Evolutionary conservation across 2,888 invertebrate species (phyloP), one percentile per base, ranked within the genome.

Genomic region (Hyalella azteca): DNA sequence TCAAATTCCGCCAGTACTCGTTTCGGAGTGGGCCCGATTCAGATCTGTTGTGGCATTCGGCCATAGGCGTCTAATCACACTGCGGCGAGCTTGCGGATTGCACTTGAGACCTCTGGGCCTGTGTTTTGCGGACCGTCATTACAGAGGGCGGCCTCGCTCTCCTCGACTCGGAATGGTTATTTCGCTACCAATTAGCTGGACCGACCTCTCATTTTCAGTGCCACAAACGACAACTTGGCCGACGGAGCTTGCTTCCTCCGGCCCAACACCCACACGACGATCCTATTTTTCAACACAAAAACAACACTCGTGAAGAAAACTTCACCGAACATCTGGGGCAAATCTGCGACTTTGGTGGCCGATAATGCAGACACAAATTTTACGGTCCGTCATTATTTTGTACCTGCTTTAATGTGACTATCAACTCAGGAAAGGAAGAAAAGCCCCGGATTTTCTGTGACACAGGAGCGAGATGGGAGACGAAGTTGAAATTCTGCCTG

Each of bases 221-320:
- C 66, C 66, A 66, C 66, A 66, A 66, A 66, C 66, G 66, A 66
- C 66, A 66, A 66, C 66, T 66, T 66, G 66, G 66, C 36, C 66
- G 66, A 66, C 36, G 66, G 36, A 60, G 29, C 36, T 36, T 32
- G 36, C 66, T 36, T 66, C 66, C 66, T 19, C 11, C 7, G 66
- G 66, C 66, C 36, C 66, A 39, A 66, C 66, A 66, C 66, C 36
- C 66, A 66, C 66, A 66, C 66, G 66, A 66, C 66, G 29, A 36
- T 36, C 66, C 36, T 26, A 54, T 54, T 54, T 26, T 54, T 29
- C 54, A 13, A 22, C 54, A 54, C 66, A 66, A 66, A 66, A 66
- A 66, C 66, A 66, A 36, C 66, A 29, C 15, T 29, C 66, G 36
- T 29, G 66, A 36, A 66, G 66, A 19, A n/a, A 32, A 36, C 36